Base-by-base conservation (phyloP, 2,888 invertebrate species). In the Aleiodes leptofemur region DNA sequence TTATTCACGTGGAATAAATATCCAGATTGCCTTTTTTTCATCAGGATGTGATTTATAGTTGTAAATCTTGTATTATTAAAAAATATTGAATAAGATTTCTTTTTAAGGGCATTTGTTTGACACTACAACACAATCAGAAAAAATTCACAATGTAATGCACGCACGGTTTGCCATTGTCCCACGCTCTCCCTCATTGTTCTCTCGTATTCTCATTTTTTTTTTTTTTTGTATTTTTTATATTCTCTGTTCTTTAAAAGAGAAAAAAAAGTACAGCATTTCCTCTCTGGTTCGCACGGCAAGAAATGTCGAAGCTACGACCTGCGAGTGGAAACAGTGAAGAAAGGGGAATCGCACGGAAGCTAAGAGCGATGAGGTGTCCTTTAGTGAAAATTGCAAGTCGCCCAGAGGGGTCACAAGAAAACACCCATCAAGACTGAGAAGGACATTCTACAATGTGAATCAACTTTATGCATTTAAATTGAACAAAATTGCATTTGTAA, bases 111-210 rank as follows among this genome's bases (percentile, higher is more conserved):
- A 43, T 43, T 56, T 34, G 43, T 48, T 75, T 75, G 66, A 75
- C 71, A 75, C 70, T 69, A 69, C 16, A 64, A 16, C 14, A 64
- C 43, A 64, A 38, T 64, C 43, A 48, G 64, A 64, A 23, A 16
- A 74, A 76, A 78, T 79, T 82, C 80, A 79, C 81, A 81, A 77
- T 79, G 82, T 78, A 80, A 79, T 78, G 77, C 79, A 83, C 82
- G 83, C 82, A 82, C 82, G 80, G 79, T 79, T 72, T 56, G 53
- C 53, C 69, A 38, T 78, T 83, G 81, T 86, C 85, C 83, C 85
- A 86, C 85, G 85, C 85, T 86, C 85, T 85, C 84, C 83, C 82
- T 83, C 81, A 85, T 85, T 85, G 84, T 85, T 85, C 77, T 59
- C 73, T 50, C 59, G 59, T 73, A 72, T 79, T 76, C 76, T 64